Evolutionary conservation across 2,113 vertebrate genomes (phyloP).

Genomic region (Entomyzon cyanotis): DNA sequence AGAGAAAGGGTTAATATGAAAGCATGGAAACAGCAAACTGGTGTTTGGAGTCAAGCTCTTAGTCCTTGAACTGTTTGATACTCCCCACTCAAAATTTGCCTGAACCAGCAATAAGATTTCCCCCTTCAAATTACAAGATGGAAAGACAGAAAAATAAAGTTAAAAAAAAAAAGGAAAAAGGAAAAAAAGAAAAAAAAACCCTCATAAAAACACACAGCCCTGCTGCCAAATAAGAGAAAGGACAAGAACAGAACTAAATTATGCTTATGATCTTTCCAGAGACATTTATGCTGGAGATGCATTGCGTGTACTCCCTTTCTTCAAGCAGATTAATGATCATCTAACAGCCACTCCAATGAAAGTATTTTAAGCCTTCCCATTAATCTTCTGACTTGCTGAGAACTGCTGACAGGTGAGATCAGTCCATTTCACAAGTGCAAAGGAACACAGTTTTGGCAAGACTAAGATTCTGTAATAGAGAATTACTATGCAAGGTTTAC

Average conservation of each 20-base stretch:
- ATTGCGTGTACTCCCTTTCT: neutral
- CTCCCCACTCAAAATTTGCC: neutral
- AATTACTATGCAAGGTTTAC: neutral
- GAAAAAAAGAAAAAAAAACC: neutral
- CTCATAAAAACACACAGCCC: neutral
- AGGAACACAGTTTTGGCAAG: constrained; percentile 4
- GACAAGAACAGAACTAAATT: neutral
- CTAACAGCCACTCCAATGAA: constrained; percentile 7
- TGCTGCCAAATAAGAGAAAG: neutral
- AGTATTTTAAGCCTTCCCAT: constrained; percentile 27
- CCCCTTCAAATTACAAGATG: neutral
- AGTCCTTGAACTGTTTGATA: neutral
- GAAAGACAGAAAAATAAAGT: neutral
- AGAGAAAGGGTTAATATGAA: neutral
- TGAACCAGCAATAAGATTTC: neutral
- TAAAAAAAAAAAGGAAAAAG: neutral
- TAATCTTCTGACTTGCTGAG: constrained; percentile 40
- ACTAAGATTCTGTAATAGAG: neutral
- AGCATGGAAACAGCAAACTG: neutral
- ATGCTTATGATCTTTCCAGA: neutral
- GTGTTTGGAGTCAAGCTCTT: neutral
- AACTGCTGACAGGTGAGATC: constrained; percentile 60
- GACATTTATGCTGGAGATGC: neutral
- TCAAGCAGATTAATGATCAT: constrained; percentile 30
- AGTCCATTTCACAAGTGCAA: constrained; percentile 29